Conservation (phyloP, 2,797 vertebrate species). For the Anolis apletophallus region DNA sequence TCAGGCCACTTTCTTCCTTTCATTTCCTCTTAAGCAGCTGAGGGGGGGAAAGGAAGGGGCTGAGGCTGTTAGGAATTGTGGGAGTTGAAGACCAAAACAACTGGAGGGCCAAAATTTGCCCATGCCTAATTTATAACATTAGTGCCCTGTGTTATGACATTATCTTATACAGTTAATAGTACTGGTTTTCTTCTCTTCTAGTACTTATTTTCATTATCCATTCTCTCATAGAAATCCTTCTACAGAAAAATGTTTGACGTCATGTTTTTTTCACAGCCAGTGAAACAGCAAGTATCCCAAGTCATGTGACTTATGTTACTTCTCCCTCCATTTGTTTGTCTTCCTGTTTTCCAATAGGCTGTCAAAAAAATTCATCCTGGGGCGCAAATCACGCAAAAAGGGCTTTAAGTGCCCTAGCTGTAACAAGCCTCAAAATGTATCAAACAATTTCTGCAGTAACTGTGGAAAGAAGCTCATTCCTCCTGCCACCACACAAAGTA, state of each 20-base stretch:
- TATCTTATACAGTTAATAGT: neutral
- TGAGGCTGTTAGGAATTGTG: too few species aligned
- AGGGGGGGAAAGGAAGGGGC: too few species aligned
- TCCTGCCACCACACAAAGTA: neutral
- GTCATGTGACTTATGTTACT: slow-evolving; percentile 7
- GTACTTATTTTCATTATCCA: neutral
- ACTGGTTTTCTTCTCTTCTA: too few species aligned
- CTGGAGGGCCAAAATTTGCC: neutral
- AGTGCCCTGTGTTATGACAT: neutral
- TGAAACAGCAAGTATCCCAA: slow-evolving; percentile 49
- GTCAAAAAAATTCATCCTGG: neutral
- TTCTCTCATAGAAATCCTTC: neutral
- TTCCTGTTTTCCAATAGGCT: neutral
- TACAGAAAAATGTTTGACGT: neutral
- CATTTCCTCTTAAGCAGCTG: too few species aligned
- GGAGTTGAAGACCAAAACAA: too few species aligned
- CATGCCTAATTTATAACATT: neutral
- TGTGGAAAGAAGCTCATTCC: slow-evolving; percentile 70
- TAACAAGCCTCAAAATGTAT: slow-evolving; percentile 46
- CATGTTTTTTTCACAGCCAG: slow-evolving; percentile 51
- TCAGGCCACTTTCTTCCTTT: too few species aligned
- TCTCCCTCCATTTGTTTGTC: neutral
- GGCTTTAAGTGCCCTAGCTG: slow-evolving; percentile 79
- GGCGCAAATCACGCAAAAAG: neutral
- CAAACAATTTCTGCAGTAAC: slow-evolving; percentile 81